Conservation (phyloP, 37 sponge, comb jelly and placozoan species). For the Halichondria panicea region DNA sequence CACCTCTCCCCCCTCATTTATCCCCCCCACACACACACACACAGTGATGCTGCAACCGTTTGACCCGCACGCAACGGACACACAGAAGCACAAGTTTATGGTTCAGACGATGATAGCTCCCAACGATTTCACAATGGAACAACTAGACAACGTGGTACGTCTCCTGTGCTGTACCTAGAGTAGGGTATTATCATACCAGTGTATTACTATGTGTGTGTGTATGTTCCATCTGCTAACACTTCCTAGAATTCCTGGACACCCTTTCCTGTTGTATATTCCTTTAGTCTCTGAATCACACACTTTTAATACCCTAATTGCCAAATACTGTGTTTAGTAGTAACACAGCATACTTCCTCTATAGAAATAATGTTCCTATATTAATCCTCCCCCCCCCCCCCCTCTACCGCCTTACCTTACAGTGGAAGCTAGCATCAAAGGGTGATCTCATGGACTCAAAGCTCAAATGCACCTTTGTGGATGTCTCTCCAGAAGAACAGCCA, state of each 20-base stretch:
- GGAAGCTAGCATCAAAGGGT: conserved; percentile 60
- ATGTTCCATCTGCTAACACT: neutral
- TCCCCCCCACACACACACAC: neutral
- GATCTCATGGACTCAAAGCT: conserved; percentile 88
- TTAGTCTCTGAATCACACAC: neutral
- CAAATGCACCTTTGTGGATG: conserved; percentile 76
- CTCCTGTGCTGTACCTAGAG: too few relatives aligned
- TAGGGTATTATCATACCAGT: too few relatives aligned
- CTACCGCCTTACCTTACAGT: conserved; percentile 27
- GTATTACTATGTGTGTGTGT: neutral
- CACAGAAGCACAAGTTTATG: conserved; percentile 96
- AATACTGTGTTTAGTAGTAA: too few relatives aligned
- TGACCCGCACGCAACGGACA: conserved; percentile 46
- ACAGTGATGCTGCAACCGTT: conserved; percentile 93
- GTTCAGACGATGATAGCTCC: conserved; percentile 91
- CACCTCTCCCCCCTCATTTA: neutral
- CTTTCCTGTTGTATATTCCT: neutral
- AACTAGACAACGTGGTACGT: conserved; percentile 57
- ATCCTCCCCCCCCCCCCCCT: neutral
- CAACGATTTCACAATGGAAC: conserved; percentile 34
- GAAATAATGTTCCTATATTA: neutral
- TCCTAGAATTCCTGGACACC: neutral
- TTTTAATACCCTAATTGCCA: too few relatives aligned
- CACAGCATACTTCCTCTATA: neutral
- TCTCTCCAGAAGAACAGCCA: neutral